These are phyloP conservation scores for Sclerurus mexicanus DNA, from an alignment of 2,113 vertebrate genomes.

Conservation along the genomic window DNA sequence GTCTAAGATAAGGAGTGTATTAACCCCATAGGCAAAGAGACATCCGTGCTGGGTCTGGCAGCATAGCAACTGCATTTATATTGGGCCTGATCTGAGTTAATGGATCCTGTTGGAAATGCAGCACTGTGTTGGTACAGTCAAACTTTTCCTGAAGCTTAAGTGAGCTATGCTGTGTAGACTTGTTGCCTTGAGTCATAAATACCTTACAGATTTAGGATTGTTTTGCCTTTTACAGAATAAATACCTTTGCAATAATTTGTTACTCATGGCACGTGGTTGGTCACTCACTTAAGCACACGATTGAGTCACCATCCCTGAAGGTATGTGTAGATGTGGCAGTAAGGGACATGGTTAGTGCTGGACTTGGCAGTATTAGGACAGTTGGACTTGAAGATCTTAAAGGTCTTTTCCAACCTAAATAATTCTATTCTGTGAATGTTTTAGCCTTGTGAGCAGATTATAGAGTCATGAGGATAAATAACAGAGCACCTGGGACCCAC, in stretches of 20 bases:
- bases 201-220: background rate
- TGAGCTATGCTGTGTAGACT: background rate
- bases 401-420: background rate
- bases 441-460: background rate
- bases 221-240: background rate
- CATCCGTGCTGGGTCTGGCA: background rate
- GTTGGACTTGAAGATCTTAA: background rate
- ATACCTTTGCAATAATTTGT: background rate
- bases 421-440: background rate
- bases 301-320: background rate
- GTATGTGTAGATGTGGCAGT: background rate
- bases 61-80: background rate
- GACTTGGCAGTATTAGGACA: background rate
- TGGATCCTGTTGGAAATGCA: background rate
- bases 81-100: background rate
- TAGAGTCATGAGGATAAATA: accelerated
- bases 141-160: background rate
- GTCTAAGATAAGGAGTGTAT: background rate
- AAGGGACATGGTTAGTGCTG: background rate
- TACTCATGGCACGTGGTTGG: background rate
- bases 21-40: background rate
- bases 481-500: background rate
- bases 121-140: background rate
- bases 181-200: background rate
- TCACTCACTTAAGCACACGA: background rate